Conservation (phyloP, 2,797 vertebrate genomes). For the Glyptemys insculpta region DNA sequence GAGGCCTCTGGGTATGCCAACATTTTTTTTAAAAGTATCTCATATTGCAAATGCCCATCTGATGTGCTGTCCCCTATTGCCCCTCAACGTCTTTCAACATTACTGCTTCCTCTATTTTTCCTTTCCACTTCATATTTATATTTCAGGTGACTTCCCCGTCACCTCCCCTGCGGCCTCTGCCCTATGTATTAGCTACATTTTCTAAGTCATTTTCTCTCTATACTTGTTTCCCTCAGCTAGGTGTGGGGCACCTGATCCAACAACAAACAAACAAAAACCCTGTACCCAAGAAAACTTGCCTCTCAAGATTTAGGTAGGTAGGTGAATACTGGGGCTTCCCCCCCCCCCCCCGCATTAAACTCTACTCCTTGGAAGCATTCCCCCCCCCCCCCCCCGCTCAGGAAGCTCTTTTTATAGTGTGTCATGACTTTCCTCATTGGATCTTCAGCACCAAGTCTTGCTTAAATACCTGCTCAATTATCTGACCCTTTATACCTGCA, state of each 20-base stretch:
- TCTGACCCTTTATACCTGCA: not conserved
- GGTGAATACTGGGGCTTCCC: constrained; percentile 5
- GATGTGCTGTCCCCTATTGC: not conserved
- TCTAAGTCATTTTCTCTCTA: not conserved
- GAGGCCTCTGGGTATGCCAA: not conserved
- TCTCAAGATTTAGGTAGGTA: not conserved
- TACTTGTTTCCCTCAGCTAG: not conserved
- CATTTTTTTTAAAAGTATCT: not conserved
- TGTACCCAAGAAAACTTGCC: not conserved
- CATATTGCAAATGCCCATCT: not conserved
- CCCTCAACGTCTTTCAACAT: not conserved
- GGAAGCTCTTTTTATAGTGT: not conserved
- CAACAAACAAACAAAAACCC: constrained; percentile 28
- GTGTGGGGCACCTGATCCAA: not conserved
- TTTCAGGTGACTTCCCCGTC: not conserved
- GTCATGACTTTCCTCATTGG: not conserved
- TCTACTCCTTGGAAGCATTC: not conserved
- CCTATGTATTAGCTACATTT: not conserved
- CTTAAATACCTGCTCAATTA: not conserved
- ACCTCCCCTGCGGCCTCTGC: not conserved
- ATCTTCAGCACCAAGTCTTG: not conserved
- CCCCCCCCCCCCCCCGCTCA: not conserved
- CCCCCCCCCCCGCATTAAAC: not conserved
- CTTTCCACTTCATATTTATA: not conserved
- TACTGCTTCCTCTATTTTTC: not conserved